phyloP scores from a whole-genome alignment of 92 coral and sea anemone genomes.

The Parazoanthus swiftii region DNA sequence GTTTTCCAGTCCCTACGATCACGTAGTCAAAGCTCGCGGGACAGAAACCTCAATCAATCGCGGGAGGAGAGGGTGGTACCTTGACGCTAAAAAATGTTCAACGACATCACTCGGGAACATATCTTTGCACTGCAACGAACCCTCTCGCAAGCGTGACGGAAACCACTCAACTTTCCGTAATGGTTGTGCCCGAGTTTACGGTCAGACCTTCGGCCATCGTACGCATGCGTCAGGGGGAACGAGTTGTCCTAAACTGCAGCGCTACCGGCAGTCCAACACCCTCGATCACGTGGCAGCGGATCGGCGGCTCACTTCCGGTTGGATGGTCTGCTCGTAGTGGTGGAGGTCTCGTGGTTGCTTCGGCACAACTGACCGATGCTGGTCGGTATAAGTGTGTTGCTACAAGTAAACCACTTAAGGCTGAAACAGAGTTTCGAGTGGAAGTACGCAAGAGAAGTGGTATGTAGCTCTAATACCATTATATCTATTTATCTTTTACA shows the following conservation, averaged over 20 bases:
- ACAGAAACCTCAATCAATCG: background rate
- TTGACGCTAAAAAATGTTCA: slow-evolving; percentile 13
- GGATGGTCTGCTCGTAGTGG: slow-evolving; percentile 5
- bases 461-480: background rate
- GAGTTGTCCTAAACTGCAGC: background rate
- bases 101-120: slow-evolving; percentile 34
- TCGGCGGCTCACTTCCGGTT: slow-evolving; percentile 27
- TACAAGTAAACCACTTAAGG: slow-evolving; percentile 30
- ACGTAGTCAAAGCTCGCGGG: slow-evolving; percentile 39
- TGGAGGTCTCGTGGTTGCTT: background rate
- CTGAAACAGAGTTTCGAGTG: slow-evolving; percentile 27
- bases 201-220: slow-evolving; percentile 16
- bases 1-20: slow-evolving; percentile 37
- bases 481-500: no score
- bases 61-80: background rate
- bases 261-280: slow-evolving; percentile 34
- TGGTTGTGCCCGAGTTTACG: slow-evolving; percentile 31
- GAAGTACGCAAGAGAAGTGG: slow-evolving; percentile 2
- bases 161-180: slow-evolving; percentile 37
- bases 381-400: slow-evolving; percentile 43
- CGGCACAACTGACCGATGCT: background rate
- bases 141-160: background rate
- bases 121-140: slow-evolving; percentile 31
- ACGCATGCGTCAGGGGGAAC: background rate
- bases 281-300: slow-evolving; percentile 36